Base-by-base conservation (phyloP, 30 jellyfish, hydroid and myxozoan species). In the Sanderia malayensis region DNA sequence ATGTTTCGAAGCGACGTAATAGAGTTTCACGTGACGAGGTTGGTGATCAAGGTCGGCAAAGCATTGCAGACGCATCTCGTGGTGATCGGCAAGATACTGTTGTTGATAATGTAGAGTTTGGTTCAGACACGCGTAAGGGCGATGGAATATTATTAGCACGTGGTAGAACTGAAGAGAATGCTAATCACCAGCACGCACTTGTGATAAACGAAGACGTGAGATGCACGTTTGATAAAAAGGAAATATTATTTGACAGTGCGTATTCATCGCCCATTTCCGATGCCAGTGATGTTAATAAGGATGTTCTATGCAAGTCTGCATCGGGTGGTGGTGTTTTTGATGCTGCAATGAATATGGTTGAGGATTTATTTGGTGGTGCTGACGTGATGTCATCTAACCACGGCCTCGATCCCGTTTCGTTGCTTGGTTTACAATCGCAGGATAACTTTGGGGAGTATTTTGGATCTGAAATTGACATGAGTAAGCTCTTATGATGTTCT, bases 391-490 rank as follows among this genome's bases (percentile, higher is more conserved):
- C n/a, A n/a, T n/a, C n/a, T n/a, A n/a, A n/a, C n/a, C n/a, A n/a
- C n/a, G n/a, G 13, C 6, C 52, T 37, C 52, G 52, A 37, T 37
- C 13, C 52, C 13, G 6, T 49, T 2, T 9, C 64, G 18, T 19
- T 19, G 2, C 7, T 24, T 4, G 64, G 18, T 4, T 49, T 49
- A 9, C 27, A 11, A 18, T 9, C 27, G 24, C 25, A 49, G 18
- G 85, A 73, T 32, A 61, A 44, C 18, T 26, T 4, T 57, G 13
- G 9, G 9, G 32, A 53, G 23, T 6, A 1, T 2, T 49, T 76
- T 59, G 80, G 37, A 15, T 0, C 52, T 55, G 88, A 46, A 45
- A 63, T 76, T 27, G 88, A 76, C 63, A 26, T 76, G 0, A 63
- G 52, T 62, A 44, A 61, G 46, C 59, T 76, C 22, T 52, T 34